These are phyloP conservation scores for Brachionus koreanus DNA, from an alignment of 1,140 invertebrate species.

Conservation along the genomic window DNA sequence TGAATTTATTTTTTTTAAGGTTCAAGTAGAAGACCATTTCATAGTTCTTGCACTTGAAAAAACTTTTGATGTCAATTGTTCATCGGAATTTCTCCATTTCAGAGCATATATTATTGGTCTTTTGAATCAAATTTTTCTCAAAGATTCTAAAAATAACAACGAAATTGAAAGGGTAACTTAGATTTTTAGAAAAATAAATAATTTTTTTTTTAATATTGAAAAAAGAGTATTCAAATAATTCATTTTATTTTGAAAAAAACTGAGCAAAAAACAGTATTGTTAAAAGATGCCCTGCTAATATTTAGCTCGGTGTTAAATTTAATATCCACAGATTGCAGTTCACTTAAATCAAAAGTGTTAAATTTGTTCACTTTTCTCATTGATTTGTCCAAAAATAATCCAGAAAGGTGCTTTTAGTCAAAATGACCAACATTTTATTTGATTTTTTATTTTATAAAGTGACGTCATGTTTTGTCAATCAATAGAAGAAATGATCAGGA, in stretches of 20 bases:
- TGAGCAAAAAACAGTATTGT: background rate
- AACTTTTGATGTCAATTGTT: background rate
- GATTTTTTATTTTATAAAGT: background rate
- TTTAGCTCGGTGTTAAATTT: background rate
- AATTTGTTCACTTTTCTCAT: conserved; percentile 26
- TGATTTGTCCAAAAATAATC: background rate
- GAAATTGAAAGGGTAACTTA: conserved; percentile 27
- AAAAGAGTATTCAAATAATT: conserved; percentile 21
- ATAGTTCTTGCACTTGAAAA: conserved; percentile 21
- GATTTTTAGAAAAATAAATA: too few relatives aligned
- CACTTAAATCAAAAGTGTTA: background rate
- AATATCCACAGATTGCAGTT: background rate
- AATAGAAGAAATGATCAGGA: background rate
- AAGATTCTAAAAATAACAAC: background rate
- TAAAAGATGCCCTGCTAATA: background rate
- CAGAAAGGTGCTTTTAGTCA: background rate
- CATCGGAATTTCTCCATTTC: background rate
- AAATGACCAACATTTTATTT: background rate
- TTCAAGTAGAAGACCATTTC: conserved; percentile 35
- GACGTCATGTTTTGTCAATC: conserved; percentile 7
- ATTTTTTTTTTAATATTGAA: too few relatives aligned
- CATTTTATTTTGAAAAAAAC: conserved; percentile 15
- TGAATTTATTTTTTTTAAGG: background rate
- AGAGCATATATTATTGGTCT: background rate
- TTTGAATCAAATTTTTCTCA: conserved; percentile 23